Conservation (phyloP, 2,888 invertebrate genomes). For the Melinaea marsaeus region DNA sequence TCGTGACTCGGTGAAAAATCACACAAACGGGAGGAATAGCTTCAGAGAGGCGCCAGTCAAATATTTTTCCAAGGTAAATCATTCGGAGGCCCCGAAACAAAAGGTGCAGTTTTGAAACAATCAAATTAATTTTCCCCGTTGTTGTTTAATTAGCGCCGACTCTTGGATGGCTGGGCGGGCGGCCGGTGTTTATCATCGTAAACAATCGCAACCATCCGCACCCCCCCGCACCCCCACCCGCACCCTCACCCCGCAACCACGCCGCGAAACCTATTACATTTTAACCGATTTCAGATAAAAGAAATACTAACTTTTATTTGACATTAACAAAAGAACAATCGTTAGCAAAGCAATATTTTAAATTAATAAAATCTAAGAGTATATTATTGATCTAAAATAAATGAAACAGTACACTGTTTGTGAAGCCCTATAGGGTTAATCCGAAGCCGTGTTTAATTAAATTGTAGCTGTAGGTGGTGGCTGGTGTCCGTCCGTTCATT, state of each 20-base stretch:
- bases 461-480: slow-evolving; percentile 64
- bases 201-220: slow-evolving; percentile 58
- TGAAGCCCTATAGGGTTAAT: slow-evolving; percentile 72
- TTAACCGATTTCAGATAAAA: slow-evolving; percentile 73
- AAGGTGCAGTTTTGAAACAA: slow-evolving; percentile 73
- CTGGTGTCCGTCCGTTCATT: slow-evolving; percentile 50
- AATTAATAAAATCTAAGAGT: slow-evolving; percentile 15
- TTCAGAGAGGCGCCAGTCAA: slow-evolving; percentile 49
- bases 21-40: slow-evolving; percentile 34
- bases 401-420: slow-evolving; percentile 70
- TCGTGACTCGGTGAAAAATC: slow-evolving; percentile 47
- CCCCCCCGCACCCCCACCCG: slow-evolving; percentile 38
- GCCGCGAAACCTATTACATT: slow-evolving; percentile 64
- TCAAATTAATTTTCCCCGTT: slow-evolving; percentile 76
- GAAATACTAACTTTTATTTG: slow-evolving; percentile 71
- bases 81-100: slow-evolving; percentile 62
- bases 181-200: slow-evolving; percentile 76
- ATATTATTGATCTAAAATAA: slow-evolving; percentile 47
- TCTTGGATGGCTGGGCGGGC: slow-evolving; percentile 71
- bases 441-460: slow-evolving; percentile 77
- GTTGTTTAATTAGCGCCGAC: slow-evolving; percentile 76
- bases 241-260: slow-evolving; percentile 40
- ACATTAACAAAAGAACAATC: slow-evolving; percentile 58
- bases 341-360: background rate
- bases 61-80: slow-evolving; percentile 67